Conservation (phyloP, 1,140 invertebrate species). For the Caenorhabditis tropicalis region DNA sequence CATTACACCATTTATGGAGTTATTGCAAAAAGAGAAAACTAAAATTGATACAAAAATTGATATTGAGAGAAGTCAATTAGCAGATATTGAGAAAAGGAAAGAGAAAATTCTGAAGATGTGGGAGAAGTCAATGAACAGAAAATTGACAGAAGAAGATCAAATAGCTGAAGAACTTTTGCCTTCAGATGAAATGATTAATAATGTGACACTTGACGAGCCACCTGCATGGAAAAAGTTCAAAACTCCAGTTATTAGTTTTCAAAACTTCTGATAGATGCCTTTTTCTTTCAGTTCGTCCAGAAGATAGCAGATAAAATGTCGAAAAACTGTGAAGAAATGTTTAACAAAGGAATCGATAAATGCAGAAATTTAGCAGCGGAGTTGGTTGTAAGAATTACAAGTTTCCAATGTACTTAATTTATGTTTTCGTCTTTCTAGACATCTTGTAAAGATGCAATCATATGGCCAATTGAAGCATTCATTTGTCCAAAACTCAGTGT, state of each 20-base stretch:
- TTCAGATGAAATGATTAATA: background rate
- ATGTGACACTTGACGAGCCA: background rate
- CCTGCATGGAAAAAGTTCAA: constrained; percentile 47
- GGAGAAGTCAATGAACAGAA: constrained; percentile 36
- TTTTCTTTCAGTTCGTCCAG: background rate
- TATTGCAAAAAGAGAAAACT: constrained; percentile 21
- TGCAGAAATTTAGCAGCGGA: constrained; percentile 15
- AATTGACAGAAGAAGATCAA: constrained; percentile 3
- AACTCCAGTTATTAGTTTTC: background rate
- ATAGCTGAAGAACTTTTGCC: background rate
- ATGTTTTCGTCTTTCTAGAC: background rate
- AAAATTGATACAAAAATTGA: constrained; percentile 15
- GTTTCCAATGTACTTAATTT: background rate
- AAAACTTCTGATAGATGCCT: background rate
- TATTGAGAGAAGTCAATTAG: background rate
- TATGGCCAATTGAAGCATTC: constrained; percentile 24
- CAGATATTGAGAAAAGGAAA: background rate
- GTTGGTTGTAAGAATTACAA: background rate
- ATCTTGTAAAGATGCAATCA: constrained; percentile 7
- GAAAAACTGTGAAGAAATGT: constrained; percentile 44
- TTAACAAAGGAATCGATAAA: constrained; percentile 46
- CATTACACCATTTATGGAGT: constrained; percentile 41
- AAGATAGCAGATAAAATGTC: constrained; percentile 28
- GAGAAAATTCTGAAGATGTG: background rate
- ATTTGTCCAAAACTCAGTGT: constrained; percentile 29